Base-by-base conservation (phyloP, 2,113 vertebrate genomes). In the Bettongia penicillata region DNA sequence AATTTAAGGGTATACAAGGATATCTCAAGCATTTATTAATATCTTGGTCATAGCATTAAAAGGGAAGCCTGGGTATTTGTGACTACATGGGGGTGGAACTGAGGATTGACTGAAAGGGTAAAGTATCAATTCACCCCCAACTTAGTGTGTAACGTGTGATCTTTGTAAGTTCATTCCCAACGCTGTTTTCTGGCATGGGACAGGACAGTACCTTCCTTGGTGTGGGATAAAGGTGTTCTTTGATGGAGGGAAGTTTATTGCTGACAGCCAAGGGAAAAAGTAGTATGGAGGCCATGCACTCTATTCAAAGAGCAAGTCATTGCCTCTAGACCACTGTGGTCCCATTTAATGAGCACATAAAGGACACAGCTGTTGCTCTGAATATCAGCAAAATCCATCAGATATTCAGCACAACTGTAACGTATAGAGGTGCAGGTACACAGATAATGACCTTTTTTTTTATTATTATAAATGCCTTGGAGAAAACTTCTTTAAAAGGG, bases 321-420 rank as follows among this genome's bases (percentile, higher is more conserved):
- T 57, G 9, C 55, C 55, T 28, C 8, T 8, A 5, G 0, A 57
- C 95, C 48, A 49, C 37, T 37, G 31, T 49, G 89, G 52, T 43
- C 90, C 90, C 91, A n/a, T 91, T 96, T 97, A 95, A 93, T 91
- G 61, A 97, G 68, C 47, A 91, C 16, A 55, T 25, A 53, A 7
- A 94, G 31, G 10, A 68, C 2, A 43, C 22, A 91, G 11, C 24
- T 28, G 95, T 43, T 89, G 51, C 3, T 47, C 53, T 89, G 11
- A 93, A 89, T 49, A 50, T 53, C 16, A 31, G 93, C 61, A 96
- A 53, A n/a, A 94, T 95, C 93, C 91, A 92, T n/a, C 49, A 95
- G 89, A 90, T 93, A 24, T 90, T 96, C 28, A 57, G 25, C 90
- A 31, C 52, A 94, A 93, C 93, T 52, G 68, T 90, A 93, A 92